Evolutionary conservation across 30 jellyfish, hydroid and myxozoan genomes (phyloP), one percentile per base, ranked within the genome.

Genomic region (Aurelia aurita): DNA sequence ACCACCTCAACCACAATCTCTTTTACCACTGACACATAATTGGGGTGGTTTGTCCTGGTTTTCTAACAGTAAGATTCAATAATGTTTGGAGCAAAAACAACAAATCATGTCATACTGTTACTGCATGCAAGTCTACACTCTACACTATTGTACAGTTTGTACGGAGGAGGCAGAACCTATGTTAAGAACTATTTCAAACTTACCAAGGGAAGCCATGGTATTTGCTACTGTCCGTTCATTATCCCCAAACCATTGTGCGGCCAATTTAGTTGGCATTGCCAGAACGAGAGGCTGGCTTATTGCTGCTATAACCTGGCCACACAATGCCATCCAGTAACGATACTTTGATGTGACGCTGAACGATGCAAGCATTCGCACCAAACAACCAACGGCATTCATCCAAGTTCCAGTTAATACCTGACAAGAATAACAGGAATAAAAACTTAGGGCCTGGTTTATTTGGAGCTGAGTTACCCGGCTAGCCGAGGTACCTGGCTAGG

Each of bases 241-340:
- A 59, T 94, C 99, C n/a, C 97, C 99, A 66, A 94, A 94, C 99
- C 99, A 94, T 28, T 83, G 69, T 1, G 99, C 99, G 7, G 99
- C 97, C 20, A 94, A 46, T 71, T 94, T 94, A 10, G 99, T 94
- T 26, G 99, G 99, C 91, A 94, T 94, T 19, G 99, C 88, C 13
- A 94, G 67, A 20, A 89, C 88, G 19, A 94, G 62, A 26, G 99
- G 99, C 47, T 94, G 99, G 59, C 89, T 80, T 49, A 74, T 72
- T 2, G 92, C 97, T 77, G 91, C 86, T 12, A 94, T 47, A 1
- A 74, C 84, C 62, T 94, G 99, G 20, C 97, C 99, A 82, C 68
- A 11, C 91, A 94, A 55, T 7, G 95, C 97, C 13, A 94, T 72
- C 84, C 89, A 84, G 67, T 35, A 94, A 27, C 86, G 82, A 62